Base-by-base conservation (phyloP, 2,888 invertebrate genomes). In the Epsilonema sp. region DNA sequence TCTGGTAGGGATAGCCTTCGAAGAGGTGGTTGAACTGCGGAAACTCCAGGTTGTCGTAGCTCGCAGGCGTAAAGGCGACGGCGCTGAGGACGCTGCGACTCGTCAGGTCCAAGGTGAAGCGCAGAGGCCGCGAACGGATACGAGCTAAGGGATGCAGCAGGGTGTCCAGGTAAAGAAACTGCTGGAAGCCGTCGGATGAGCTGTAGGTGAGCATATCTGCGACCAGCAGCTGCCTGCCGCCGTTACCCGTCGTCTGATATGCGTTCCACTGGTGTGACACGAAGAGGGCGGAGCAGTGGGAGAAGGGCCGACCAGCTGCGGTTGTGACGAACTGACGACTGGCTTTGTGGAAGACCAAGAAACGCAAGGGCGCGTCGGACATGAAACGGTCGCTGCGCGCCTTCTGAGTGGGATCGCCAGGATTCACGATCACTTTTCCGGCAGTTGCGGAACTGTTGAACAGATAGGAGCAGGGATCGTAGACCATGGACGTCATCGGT, bases 391-490 rank as follows among this genome's bases (percentile, higher is more conserved):
- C n/a, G n/a, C n/a, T n/a, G n/a, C n/a, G n/a, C n/a, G n/a, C n/a
- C n/a, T n/a, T n/a, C n/a, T n/a, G n/a, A n/a, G n/a, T n/a, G n/a
- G n/a, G n/a, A 49, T 62, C 62, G 39, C 62, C 62, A 39, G 53
- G 54, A 43, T 62, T 60, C 39, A 61, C 56, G 4, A 57, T 49
- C 13, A 56, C 55, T 43, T 53, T 43, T n/a, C 54, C 51, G 46
- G 61, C 57, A 42, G 50, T 55, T 52, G 58, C 52, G 48, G 62
- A 61, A 38, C 60, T 60, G n/a, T n/a, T n/a, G 56, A 62, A 62
- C 48, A 61, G n/a, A n/a, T n/a, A n/a, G n/a, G n/a, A 62, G 55
- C 62, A 62, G 31, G 62, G 62, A 46, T 62, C 62, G 54, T 60
- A 58, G 1, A 61, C 50, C 37, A 62, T 53, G 21, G 62, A 63